These are phyloP conservation scores for Agelastica alni DNA, from an alignment of 2,888 invertebrate species.

Conservation along the genomic window DNA sequence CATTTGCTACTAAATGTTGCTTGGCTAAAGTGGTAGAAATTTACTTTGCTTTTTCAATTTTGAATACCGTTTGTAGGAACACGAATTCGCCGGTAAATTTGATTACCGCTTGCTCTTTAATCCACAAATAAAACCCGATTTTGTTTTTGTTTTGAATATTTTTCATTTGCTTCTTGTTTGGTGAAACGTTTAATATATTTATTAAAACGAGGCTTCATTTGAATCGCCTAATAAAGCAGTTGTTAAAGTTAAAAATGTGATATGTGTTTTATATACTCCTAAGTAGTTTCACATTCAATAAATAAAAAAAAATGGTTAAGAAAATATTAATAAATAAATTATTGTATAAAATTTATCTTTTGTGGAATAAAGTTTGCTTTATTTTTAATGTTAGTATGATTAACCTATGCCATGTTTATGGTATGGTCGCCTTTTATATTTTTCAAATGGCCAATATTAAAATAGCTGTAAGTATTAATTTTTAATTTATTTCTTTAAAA, in stretches of 20 bases:
- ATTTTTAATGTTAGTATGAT: constrained; percentile 28
- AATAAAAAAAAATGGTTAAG: constrained; percentile 14
- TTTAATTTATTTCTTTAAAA: too few species aligned
- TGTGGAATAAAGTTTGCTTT: constrained; percentile 32
- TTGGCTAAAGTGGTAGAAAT: too few species aligned
- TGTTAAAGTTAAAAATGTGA: constrained; percentile 19
- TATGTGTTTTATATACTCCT: constrained; percentile 18
- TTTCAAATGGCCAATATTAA: too few species aligned
- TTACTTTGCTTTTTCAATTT: too few species aligned
- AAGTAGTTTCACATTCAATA: constrained; percentile 18
- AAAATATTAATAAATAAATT: constrained; percentile 9
- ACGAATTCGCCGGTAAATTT: too few species aligned
- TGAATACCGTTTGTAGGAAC: too few species aligned
- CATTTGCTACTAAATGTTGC: too few species aligned
- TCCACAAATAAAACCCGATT: too few species aligned
- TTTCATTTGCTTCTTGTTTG: not conserved
- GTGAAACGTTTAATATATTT: not conserved
- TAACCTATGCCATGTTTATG: too few species aligned
- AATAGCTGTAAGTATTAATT: too few species aligned
- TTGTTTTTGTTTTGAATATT: not conserved
- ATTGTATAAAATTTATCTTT: constrained; percentile 27
- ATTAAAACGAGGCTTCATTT: not conserved
- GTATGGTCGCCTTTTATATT: too few species aligned
- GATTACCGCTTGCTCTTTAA: too few species aligned
- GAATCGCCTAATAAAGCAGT: constrained; percentile 12